Base-by-base conservation (phyloP, 2,888 invertebrate genomes). In the Drosophila lutescens region DNA sequence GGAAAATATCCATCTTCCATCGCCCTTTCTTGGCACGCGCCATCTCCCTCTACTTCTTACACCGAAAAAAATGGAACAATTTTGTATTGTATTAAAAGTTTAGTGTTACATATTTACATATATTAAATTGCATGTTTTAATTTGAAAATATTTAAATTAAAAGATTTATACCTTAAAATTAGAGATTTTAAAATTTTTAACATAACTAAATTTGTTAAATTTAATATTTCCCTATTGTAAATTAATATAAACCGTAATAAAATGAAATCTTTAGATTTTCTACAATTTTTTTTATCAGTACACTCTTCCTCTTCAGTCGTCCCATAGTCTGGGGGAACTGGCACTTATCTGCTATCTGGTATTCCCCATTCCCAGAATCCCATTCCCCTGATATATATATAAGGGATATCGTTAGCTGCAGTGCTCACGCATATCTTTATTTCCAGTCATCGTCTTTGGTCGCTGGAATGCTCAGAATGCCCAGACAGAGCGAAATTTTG, bases 301-400 rank as follows among this genome's bases (percentile, higher is more conserved):
- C 10, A 23, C 3, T 34, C 20, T 26, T 43, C 47, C 36, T 13
- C 43, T 13, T 32, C n/a, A 20, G 65, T 56, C 72, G 80, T 70
- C 81, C 66, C 55, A 72, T 69, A 74, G 85, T 87, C 79, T 74
- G 57, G 78, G 74, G 66, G 38, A 65, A 44, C 63, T 70, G 68
- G 57, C 74, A 76, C 74, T 80, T 80, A 86, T 73, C 73, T 76
- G 77, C 17, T 58, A 75, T 67, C 59, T 47, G 17, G 32, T 17
- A 12, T 15, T 17, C 34, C 47, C 38, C 54, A 44, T 23, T 55
- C 58, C 32, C 2, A 32, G 67, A 38, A 32, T 34, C 1, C 36
- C 50, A 32, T 34, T 1, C 36, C 50, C 36, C 67, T 38, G 34
- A 32, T 15, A 44, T 53, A 17, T 38, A 10, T 26, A 30, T 30